Conservation (phyloP, 2,888 invertebrate genomes). For the Deilephila elpenor region DNA sequence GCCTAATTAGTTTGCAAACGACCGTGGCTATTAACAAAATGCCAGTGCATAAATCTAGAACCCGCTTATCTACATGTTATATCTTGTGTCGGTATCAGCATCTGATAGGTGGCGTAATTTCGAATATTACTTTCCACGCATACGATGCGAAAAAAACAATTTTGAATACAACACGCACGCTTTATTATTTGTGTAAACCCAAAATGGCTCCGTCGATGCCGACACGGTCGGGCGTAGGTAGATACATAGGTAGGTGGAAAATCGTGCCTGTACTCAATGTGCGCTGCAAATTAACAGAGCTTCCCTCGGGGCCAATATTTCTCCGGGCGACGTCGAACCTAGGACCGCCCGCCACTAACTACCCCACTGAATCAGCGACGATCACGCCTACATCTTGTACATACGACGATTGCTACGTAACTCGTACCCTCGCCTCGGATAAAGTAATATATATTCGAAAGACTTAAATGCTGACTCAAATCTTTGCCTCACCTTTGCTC, state of each 20-base stretch:
- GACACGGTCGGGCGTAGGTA: constrained; percentile 45
- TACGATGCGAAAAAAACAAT: constrained; percentile 21
- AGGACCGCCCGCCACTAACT: constrained; percentile 81
- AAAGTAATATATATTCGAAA: constrained; percentile 73
- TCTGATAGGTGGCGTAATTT: constrained; percentile 17
- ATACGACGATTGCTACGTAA: constrained; percentile 79
- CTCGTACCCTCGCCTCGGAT: constrained; percentile 73
- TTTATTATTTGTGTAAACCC: constrained; percentile 39
- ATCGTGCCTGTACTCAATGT: constrained; percentile 74
- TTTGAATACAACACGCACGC: constrained; percentile 27
- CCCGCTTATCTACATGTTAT: constrained; percentile 34
- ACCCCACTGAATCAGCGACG: constrained; percentile 83
- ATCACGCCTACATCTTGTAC: constrained; percentile 84
- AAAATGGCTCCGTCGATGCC: constrained; percentile 59
- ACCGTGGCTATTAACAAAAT: constrained; percentile 51
- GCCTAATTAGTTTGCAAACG: constrained; percentile 51
- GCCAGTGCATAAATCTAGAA: constrained; percentile 47
- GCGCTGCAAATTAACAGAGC: constrained; percentile 81
- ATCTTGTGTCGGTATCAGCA: constrained; percentile 30
- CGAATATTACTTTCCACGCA: constrained; percentile 4
- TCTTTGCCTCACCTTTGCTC: constrained; percentile 53
- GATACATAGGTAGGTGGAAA: constrained; percentile 70
- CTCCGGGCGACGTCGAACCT: constrained; percentile 79
- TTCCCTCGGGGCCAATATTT: constrained; percentile 82
- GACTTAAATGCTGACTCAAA: constrained; percentile 72